These are phyloP conservation scores for Apogon talboti DNA, from an alignment of 2,797 vertebrate genomes.

Conservation along the genomic window DNA sequence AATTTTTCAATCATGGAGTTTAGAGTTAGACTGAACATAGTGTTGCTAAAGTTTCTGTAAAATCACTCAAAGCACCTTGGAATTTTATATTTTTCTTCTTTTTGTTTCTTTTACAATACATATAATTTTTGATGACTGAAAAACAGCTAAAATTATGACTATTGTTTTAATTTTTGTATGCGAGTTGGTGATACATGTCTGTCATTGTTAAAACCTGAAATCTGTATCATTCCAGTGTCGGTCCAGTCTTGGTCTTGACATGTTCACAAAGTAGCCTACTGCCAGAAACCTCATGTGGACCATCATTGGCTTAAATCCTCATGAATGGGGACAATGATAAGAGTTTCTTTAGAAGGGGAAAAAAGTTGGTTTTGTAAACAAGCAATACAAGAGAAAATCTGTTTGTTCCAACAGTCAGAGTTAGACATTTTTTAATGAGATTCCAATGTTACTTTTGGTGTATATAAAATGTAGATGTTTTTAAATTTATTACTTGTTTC, in stretches of 20 bases:
- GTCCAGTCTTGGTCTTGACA: constrained; percentile 22
- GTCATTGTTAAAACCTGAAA: constrained; percentile 27
- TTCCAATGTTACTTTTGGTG: constrained; percentile 39
- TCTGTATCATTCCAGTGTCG: constrained; percentile 57
- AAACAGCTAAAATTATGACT: constrained; percentile 1
- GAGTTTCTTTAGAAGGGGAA: constrained; percentile 11
- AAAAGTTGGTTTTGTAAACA: constrained; percentile 23
- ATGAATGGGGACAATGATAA: constrained; percentile 1
- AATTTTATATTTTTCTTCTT: constrained; percentile 11
- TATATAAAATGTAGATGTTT: constrained; percentile 45
- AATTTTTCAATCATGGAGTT: constrained; percentile 6
- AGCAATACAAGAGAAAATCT: constrained; percentile 36
- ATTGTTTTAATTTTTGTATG: constrained; percentile 15
- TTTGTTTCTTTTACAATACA: constrained; percentile 12
- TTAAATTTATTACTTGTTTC: constrained; percentile 29
- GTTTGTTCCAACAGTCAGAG: constrained; percentile 15
- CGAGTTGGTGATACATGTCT: background rate
- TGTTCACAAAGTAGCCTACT: constrained; percentile 57
- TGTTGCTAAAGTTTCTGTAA: constrained; percentile 19
- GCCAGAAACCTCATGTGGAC: constrained; percentile 56
- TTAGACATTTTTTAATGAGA: constrained; percentile 39
- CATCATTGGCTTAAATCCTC: constrained; percentile 36
- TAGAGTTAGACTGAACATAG: constrained; percentile 20
- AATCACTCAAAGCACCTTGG: constrained; percentile 20
- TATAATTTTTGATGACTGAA: constrained; percentile 19